A percentile compares a stretch with the other conserved stretches of the same genome.
phyloP scores from a whole-genome alignment of 1,140 invertebrate species.

The Tigriopus japonicus region DNA sequence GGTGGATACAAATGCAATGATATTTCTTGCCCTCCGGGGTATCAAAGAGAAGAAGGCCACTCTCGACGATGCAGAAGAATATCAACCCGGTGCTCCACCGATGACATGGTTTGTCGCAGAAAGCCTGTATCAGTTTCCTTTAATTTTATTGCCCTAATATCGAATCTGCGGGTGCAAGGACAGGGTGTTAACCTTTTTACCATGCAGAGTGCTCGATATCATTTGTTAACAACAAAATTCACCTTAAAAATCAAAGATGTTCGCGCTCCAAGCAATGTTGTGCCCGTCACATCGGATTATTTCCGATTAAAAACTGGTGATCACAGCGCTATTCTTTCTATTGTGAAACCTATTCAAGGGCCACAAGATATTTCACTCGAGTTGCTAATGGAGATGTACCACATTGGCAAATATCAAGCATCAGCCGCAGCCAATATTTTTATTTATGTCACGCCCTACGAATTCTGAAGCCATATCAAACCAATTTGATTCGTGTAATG shows the following conservation, averaged over 20 bases:
- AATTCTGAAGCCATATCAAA: conserved; percentile 39
- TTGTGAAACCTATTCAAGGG: conserved; percentile 49
- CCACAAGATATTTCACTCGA: conserved; percentile 52
- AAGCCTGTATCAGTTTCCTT: conserved; percentile 63
- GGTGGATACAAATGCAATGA: conserved; percentile 29
- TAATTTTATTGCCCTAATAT: conserved; percentile 75
- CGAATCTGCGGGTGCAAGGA: conserved; percentile 46
- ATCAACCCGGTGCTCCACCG: conserved; percentile 40
- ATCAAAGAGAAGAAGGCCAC: background rate
- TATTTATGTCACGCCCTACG: conserved; percentile 63
- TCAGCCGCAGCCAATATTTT: conserved; percentile 61
- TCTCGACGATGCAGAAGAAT: conserved; percentile 41
- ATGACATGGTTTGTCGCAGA: conserved; percentile 46
- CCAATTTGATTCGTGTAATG: no score
- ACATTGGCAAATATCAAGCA: conserved; percentile 42
- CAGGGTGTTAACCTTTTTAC: conserved; percentile 51
- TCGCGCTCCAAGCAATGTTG: conserved; percentile 37
- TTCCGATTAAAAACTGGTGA: conserved; percentile 20
- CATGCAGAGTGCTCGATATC: conserved; percentile 48
- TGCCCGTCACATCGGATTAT: conserved; percentile 4
- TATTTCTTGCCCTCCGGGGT: background rate
- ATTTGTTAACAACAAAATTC: conserved; percentile 47
- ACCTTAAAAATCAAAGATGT: conserved; percentile 44
- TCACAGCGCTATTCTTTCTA: conserved; percentile 49
- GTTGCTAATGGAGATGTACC: conserved; percentile 63